Evolutionary conservation across 2,888 invertebrate species (phyloP), one percentile per base, ranked within the genome.

Genomic region (Platerodrilus igneus): DNA sequence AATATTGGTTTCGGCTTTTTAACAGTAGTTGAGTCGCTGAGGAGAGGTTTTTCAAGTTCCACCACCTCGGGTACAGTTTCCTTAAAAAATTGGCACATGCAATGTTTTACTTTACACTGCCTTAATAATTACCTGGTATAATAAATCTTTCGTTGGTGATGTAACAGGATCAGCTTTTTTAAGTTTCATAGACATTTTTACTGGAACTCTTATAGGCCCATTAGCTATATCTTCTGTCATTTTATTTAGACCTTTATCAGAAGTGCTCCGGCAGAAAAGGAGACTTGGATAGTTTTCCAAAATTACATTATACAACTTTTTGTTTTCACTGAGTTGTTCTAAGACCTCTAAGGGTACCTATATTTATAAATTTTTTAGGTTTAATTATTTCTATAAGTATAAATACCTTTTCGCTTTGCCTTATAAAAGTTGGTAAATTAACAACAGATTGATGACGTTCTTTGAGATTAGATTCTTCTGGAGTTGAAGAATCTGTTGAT

Each of bases 341-440:
- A 83, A 58, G 14, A 80, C 79, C 59, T 77, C 76, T 48, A 79
- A 64, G 8, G 82, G 79, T 14, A 79, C 71, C 82, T 82, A 66
- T 36, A 71, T 71, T n/a, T n/a, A n/a, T n/a, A n/a, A n/a, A n/a
- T n/a, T n/a, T n/a, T n/a, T n/a, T n/a, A n/a, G n/a, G n/a, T n/a
- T n/a, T n/a, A n/a, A n/a, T n/a, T n/a, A n/a, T n/a, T n/a, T 26
- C 18, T 27, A 25, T n/a, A 37, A 45, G 29, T 15, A 30, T 16
- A 50, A 53, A 48, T 68, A 81, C 83, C 72, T 78, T 79, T 62
- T 83, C 82, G 50, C 76, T 78, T 55, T 79, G 76, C 43, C 74
- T 75, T 14, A 86, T 69, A 60, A 82, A 86, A 1, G 86, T 86
- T 1, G 87, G 87, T 39, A 89, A 66, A 61, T 83, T 79, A 23